Conservation (phyloP, 2,888 invertebrate genomes). For the Loripinus fragilis region DNA sequence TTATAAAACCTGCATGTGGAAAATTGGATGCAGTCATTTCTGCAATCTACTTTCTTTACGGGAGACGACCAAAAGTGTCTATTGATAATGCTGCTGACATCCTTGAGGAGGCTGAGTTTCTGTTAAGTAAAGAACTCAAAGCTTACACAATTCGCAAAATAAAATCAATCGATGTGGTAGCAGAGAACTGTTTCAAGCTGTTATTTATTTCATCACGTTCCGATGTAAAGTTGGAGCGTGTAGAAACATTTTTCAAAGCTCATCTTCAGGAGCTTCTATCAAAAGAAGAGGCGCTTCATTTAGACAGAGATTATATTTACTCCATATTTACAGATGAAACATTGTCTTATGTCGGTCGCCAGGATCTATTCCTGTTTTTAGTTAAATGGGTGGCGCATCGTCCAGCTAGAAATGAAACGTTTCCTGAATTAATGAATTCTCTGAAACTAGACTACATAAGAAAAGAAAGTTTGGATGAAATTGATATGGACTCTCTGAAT, state of each 20-base stretch:
- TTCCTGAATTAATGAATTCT: background rate
- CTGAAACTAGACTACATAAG: background rate
- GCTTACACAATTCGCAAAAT: background rate
- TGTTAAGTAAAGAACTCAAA: slow-evolving; percentile 44
- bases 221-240: background rate
- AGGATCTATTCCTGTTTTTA: background rate
- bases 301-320: background rate
- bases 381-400: background rate
- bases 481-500: background rate
- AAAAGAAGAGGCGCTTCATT: background rate
- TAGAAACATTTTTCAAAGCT: background rate
- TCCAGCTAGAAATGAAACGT: background rate
- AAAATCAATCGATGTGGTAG: background rate
- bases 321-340: background rate
- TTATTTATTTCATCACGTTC: background rate
- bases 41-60: slow-evolving; percentile 42
- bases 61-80: slow-evolving; percentile 34
- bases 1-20: slow-evolving; percentile 19
- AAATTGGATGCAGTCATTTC: slow-evolving; percentile 17
- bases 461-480: background rate
- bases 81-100: slow-evolving; percentile 25
- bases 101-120: slow-evolving; percentile 39
- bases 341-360: background rate
- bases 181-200: background rate
- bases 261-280: background rate